A percentile compares a stretch with the other conserved stretches of the same genome.
These are phyloP conservation scores for Epinotia ramella DNA, from an alignment of 2,888 invertebrate species.

Conservation along the genomic window DNA sequence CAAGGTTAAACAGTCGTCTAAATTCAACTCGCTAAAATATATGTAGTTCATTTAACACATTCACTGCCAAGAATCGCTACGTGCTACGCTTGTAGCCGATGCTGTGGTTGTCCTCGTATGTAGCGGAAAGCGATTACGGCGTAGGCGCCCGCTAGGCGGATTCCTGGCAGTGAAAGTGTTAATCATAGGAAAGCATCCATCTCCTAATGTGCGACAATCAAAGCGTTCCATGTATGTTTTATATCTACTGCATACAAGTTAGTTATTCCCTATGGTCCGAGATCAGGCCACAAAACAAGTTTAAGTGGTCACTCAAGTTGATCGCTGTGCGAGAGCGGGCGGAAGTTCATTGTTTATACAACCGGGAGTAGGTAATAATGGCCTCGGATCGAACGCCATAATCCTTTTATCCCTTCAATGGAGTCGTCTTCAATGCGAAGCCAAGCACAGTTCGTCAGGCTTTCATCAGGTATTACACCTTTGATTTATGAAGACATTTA, in stretches of 20 bases:
- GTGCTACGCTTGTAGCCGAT: no score
- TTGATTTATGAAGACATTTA: conserved; percentile 46
- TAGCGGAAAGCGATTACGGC: no score
- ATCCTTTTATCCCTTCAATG: conserved; percentile 48
- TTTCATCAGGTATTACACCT: conserved; percentile 47
- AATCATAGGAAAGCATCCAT: neutral
- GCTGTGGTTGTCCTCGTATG: no score
- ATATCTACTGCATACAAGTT: neutral
- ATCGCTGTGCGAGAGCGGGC: conserved; percentile 33
- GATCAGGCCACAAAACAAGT: conserved; percentile 31
- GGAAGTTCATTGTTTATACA: conserved; percentile 47
- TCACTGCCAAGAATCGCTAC: no score
- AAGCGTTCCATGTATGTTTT: conserved; percentile 8
- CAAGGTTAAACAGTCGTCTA: no score
- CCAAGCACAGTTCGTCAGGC: conserved; percentile 43
- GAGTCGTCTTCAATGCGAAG: conserved; percentile 45
- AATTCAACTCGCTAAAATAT: neutral
- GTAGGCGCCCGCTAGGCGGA: no score
- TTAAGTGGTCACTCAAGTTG: conserved; percentile 45
- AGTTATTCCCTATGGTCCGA: conserved; percentile 24
- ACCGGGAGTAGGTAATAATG: conserved; percentile 44
- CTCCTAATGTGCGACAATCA: conserved; percentile 1
- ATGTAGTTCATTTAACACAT: neutral
- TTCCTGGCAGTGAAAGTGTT: no score
- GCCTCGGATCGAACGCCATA: conserved; percentile 45